Conservation (phyloP, 1,140 invertebrate genomes). For the Pogonus chalceus region DNA sequence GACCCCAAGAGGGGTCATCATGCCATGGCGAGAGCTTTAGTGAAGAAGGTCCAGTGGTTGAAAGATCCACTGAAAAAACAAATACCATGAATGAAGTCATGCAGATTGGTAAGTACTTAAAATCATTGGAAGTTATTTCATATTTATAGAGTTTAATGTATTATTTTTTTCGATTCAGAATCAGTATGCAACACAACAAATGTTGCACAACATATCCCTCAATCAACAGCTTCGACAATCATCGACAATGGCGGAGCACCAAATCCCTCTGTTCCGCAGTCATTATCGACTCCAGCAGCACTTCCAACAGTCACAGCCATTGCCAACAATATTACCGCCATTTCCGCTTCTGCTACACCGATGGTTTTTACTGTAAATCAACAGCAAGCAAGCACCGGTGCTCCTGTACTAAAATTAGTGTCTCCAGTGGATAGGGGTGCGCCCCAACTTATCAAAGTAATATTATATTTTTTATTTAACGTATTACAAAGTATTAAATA, state of each 20-base stretch:
- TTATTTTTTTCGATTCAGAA: too few relatives aligned
- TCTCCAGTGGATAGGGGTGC: not conserved
- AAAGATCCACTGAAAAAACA: not conserved
- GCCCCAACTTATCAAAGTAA: not conserved
- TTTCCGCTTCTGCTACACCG: not conserved
- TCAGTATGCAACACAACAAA: not conserved
- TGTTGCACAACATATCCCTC: not conserved
- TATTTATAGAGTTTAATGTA: too few relatives aligned
- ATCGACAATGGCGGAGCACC: too few relatives aligned
- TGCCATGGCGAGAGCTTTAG: not conserved
- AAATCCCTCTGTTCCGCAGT: not conserved
- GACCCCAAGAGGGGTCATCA: not conserved
- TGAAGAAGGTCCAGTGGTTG: not conserved
- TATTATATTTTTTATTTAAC: too few relatives aligned
- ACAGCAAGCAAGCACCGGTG: not conserved
- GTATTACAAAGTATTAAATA: too few relatives aligned
- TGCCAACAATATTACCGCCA: not conserved
- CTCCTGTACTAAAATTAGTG: not conserved
- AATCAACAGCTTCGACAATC: not conserved
- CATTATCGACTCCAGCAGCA: not conserved
- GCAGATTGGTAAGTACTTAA: constrained; percentile 2
- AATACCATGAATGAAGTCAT: not conserved
- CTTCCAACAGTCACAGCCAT: not conserved
- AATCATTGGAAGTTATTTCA: too few relatives aligned
- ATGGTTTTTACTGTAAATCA: not conserved